Conservation (phyloP, 2,888 invertebrate genomes). For the Perizoma affinitatum region DNA sequence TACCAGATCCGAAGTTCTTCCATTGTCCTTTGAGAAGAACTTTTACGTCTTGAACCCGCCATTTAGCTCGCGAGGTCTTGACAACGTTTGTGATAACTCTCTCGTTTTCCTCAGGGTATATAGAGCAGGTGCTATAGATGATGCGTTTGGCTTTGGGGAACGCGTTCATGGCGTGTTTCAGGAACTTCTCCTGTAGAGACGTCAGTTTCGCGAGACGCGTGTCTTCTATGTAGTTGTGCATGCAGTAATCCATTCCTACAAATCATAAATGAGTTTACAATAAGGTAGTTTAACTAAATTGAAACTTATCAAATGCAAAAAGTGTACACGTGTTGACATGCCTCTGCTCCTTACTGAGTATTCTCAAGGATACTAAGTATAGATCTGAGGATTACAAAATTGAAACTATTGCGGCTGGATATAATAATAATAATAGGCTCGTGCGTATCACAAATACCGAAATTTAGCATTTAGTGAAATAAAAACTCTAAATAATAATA, state of each 20-base stretch:
- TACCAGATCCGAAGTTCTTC: slow-evolving; percentile 87
- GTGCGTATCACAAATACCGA: too few relatives aligned
- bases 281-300: not conserved
- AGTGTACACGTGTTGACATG: too few relatives aligned
- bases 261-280: not conserved
- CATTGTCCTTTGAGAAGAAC: slow-evolving; percentile 86
- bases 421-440: too few relatives aligned
- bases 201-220: slow-evolving; percentile 86
- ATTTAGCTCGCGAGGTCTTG: slow-evolving; percentile 79
- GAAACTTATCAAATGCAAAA: too few relatives aligned
- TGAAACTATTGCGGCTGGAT: too few relatives aligned
- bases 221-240: slow-evolving; percentile 73
- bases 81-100: slow-evolving; percentile 91
- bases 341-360: too few relatives aligned
- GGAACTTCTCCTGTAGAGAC: slow-evolving; percentile 92
- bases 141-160: slow-evolving; percentile 94
- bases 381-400: too few relatives aligned
- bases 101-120: slow-evolving; percentile 96
- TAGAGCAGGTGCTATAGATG: slow-evolving; percentile 98
- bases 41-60: slow-evolving; percentile 86
- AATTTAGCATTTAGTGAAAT: too few relatives aligned
- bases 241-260: slow-evolving; percentile 72
- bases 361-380: too few relatives aligned
- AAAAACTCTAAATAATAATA: too few relatives aligned
- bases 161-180: slow-evolving; percentile 92